These are phyloP conservation scores for Gryllus longicercus DNA, from an alignment of 2,888 invertebrate species.

Conservation along the genomic window DNA sequence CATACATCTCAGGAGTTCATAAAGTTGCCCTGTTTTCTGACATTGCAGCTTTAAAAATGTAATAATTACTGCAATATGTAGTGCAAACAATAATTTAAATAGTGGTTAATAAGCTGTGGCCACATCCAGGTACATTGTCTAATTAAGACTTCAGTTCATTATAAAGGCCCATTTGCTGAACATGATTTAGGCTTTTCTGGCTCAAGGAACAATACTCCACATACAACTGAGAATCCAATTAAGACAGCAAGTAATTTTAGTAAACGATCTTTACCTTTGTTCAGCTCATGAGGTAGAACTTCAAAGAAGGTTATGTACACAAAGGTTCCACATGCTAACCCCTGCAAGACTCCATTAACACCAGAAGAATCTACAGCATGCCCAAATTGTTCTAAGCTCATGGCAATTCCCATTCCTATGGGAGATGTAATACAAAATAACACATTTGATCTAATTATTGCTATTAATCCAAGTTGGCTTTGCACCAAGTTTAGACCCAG, in stretches of 20 bases:
- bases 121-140: too few species aligned
- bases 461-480: constrained; percentile 45
- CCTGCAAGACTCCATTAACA: constrained; percentile 50
- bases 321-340: constrained; percentile 58
- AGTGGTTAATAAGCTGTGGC: too few species aligned
- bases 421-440: constrained; percentile 51
- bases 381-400: constrained; percentile 45
- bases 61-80: too few species aligned
- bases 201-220: constrained; percentile 43
- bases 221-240: constrained; percentile 43
- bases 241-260: constrained; percentile 44
- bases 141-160: too few species aligned
- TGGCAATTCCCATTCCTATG: constrained; percentile 51
- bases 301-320: constrained; percentile 59
- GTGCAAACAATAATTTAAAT: too few species aligned
- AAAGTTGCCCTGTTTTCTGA: too few species aligned
- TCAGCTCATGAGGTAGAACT: constrained; percentile 56
- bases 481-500: constrained; percentile 53
- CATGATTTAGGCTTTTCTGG: constrained; percentile 18
- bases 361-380: constrained; percentile 39
- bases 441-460: constrained; percentile 44
- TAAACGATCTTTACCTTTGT: constrained; percentile 45
- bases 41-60: too few species aligned
- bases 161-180: too few species aligned
- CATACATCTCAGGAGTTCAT: too few species aligned